Evolutionary conservation across 2,797 vertebrate species (phyloP).

Genomic region (Melanotaenia maccullochi): DNA sequence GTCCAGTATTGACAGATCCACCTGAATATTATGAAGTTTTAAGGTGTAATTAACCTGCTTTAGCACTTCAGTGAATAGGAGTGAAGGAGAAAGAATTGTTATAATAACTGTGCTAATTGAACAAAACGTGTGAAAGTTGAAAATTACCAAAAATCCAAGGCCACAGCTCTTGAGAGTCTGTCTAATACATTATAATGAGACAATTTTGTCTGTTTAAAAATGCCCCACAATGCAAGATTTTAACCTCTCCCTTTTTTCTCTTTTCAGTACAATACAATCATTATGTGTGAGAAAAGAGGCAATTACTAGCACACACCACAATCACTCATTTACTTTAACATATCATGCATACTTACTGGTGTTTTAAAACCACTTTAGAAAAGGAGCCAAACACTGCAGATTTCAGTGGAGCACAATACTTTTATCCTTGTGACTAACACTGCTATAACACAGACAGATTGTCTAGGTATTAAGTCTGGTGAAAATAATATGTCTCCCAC

Average conservation of each 20-base stretch:
- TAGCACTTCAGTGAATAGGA: conserved; percentile 54
- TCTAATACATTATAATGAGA: conserved; percentile 62
- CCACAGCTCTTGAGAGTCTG: conserved; percentile 50
- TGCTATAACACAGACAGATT: conserved; percentile 67
- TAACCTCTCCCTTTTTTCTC: conserved; percentile 57
- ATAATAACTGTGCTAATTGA: conserved; percentile 71
- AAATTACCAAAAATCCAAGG: conserved; percentile 60
- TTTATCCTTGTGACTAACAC: conserved; percentile 67
- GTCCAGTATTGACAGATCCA: conserved; percentile 54
- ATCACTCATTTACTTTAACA: conserved; percentile 63
- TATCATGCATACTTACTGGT: conserved; percentile 55
- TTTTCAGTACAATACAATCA: conserved; percentile 34
- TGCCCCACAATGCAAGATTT: conserved; percentile 50
- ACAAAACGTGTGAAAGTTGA: conserved; percentile 53
- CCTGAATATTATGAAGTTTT: conserved; percentile 48
- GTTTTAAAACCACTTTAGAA: conserved; percentile 56
- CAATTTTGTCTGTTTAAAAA: conserved; percentile 55
- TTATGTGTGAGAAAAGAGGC: conserved; percentile 55
- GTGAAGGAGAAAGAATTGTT: conserved; percentile 38
- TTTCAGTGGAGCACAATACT: conserved; percentile 29
- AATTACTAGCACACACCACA: conserved; percentile 34
- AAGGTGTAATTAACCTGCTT: conserved; percentile 47
- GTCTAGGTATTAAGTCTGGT: conserved; percentile 64
- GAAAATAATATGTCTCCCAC: conserved; percentile 71
- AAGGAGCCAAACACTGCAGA: conserved; percentile 44